Conservation (phyloP, 2,888 invertebrate species). For the Laspeyria flexula region DNA sequence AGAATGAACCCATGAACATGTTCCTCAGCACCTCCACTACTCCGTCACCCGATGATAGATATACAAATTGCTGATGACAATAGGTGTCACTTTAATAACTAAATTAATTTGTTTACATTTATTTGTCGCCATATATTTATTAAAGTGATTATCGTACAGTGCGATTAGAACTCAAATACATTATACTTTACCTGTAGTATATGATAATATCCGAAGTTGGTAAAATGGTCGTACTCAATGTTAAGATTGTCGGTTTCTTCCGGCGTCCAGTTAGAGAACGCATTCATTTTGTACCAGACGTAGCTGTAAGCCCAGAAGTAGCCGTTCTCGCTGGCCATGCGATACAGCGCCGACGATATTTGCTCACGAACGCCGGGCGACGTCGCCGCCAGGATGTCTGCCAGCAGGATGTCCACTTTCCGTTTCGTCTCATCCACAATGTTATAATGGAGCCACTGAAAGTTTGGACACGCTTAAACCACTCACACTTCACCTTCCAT, state of each 20-base stretch:
- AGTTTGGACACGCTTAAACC: too few species aligned
- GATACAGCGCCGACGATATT: slow-evolving; percentile 19
- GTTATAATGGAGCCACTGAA: slow-evolving; percentile 62
- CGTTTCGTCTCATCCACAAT: slow-evolving; percentile 47
- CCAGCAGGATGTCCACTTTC: slow-evolving; percentile 42
- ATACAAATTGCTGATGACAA: too few species aligned
- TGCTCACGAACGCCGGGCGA: slow-evolving; percentile 9
- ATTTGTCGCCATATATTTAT: too few species aligned
- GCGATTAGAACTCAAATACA: too few species aligned
- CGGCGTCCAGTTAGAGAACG: background rate
- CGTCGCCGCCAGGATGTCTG: slow-evolving; percentile 40
- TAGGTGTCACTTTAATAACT: too few species aligned
- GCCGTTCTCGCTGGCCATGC: slow-evolving; percentile 43
- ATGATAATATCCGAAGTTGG: slow-evolving; percentile 62
- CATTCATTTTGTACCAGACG: slow-evolving; percentile 1
- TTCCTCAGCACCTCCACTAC: too few species aligned
- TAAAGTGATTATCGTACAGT: too few species aligned
- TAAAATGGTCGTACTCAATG: slow-evolving; percentile 47
- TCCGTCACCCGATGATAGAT: too few species aligned
- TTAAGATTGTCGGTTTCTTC: slow-evolving; percentile 1
- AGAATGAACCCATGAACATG: too few species aligned
- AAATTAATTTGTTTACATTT: too few species aligned
- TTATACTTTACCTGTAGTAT: slow-evolving; percentile 64
- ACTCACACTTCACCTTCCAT: too few species aligned
- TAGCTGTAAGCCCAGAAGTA: slow-evolving; percentile 62